Conservation (phyloP, 2,888 invertebrate species). For the Drymonia ruficornis region DNA sequence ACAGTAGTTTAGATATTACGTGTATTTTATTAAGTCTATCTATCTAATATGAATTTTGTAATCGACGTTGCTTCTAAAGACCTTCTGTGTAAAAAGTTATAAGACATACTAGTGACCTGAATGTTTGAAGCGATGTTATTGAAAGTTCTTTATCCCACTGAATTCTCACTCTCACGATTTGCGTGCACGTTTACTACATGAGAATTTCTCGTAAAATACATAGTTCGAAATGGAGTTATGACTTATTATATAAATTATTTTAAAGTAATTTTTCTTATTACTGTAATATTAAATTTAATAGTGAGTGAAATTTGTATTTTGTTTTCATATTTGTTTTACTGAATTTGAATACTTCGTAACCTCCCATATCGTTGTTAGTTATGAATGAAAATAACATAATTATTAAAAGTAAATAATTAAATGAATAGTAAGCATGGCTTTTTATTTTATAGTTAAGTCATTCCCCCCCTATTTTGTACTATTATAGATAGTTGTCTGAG, state of each 20-base stretch:
- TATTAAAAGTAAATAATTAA: conserved; percentile 84
- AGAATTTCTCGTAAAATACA: conserved; percentile 72
- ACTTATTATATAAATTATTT: conserved; percentile 81
- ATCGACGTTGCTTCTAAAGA: conserved; percentile 84
- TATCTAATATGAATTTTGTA: conserved; percentile 83
- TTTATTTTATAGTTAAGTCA: conserved; percentile 60
- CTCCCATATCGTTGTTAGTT: conserved; percentile 85
- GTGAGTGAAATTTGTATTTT: conserved; percentile 84
- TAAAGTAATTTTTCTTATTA: conserved; percentile 78
- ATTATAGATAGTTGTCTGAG: too few species aligned
- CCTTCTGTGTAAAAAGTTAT: conserved; percentile 82
- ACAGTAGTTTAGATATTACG: conserved; percentile 81
- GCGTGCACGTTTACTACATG: conserved; percentile 77
- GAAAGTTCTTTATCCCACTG: conserved; percentile 77
- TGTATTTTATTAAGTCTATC: conserved; percentile 82
- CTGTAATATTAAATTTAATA: conserved; percentile 84
- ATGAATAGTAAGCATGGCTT: conserved; percentile 80
- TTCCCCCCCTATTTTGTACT: conserved; percentile 9
- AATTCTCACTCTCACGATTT: conserved; percentile 81
- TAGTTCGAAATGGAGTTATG: conserved; percentile 78
- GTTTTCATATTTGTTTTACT: conserved; percentile 83
- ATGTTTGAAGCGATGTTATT: conserved; percentile 79
- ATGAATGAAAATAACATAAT: conserved; percentile 85
- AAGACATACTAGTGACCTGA: conserved; percentile 85
- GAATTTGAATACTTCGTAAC: conserved; percentile 84